phyloP scores from a whole-genome alignment of 2,113 vertebrate genomes.

The Cottus gobio region DNA sequence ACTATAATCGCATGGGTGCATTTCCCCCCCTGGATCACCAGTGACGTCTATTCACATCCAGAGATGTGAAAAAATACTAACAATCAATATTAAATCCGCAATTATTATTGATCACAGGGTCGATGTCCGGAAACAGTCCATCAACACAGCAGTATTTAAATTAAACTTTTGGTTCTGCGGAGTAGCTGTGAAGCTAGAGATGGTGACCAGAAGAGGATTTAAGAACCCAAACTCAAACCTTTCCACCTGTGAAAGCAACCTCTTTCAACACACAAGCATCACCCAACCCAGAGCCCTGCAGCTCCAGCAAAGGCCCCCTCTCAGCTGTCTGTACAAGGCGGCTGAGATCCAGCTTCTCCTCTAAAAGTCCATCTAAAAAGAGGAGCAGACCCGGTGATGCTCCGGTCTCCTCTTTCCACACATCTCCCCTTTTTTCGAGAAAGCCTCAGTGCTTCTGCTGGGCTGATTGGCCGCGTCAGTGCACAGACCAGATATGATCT shows the following conservation, averaged over 20 bases:
- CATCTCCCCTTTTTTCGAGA: slow-evolving; percentile 49
- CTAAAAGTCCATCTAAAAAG: slow-evolving; percentile 58
- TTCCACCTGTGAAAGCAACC: slow-evolving; percentile 16
- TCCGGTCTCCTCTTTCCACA: slow-evolving; percentile 61
- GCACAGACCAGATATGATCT: slow-evolving; percentile 81
- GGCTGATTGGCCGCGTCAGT: slow-evolving; percentile 71
- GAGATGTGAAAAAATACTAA: slow-evolving; percentile 17
- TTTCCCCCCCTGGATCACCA: neutral
- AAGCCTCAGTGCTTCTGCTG: slow-evolving; percentile 60
- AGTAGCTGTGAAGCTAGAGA: neutral
- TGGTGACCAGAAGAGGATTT: neutral
- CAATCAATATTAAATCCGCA: slow-evolving; percentile 46
- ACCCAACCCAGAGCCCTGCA: slow-evolving; percentile 22
- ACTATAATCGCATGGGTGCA: slow-evolving; percentile 4
- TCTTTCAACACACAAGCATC: slow-evolving; percentile 25
- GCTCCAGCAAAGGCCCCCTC: slow-evolving; percentile 17
- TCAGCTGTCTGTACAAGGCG: slow-evolving; percentile 31
- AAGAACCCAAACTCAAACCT: slow-evolving; percentile 14
- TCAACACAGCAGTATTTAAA: slow-evolving; percentile 28
- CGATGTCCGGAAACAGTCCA: slow-evolving; percentile 18
- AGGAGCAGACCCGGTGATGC: slow-evolving; percentile 42
- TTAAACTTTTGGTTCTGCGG: neutral
- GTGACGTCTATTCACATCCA: neutral
- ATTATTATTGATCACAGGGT: slow-evolving; percentile 44
- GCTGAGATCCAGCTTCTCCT: slow-evolving; percentile 57